Conservation (phyloP, 2,797 vertebrate genomes). For the Carapus acus region DNA sequence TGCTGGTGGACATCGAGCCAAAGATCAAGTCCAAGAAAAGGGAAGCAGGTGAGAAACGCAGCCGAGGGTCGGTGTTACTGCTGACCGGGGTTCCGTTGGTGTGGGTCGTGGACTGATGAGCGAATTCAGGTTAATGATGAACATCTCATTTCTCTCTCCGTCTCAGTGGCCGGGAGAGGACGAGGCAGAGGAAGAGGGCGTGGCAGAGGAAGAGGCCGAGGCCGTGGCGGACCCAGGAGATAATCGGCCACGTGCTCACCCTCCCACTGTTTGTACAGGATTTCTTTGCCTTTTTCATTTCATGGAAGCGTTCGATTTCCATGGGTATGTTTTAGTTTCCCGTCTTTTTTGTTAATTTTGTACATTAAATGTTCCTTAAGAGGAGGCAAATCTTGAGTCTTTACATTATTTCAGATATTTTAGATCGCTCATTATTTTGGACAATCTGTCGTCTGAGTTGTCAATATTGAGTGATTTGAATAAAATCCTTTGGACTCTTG, state of each 20-base stretch:
- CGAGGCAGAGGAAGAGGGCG: constrained; percentile 75
- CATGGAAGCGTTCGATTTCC: constrained; percentile 42
- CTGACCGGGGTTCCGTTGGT: too few species aligned
- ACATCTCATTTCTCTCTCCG: neutral
- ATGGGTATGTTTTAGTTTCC: constrained; percentile 20
- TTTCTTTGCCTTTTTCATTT: constrained; percentile 39
- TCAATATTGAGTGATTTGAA: neutral
- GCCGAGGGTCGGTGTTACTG: too few species aligned
- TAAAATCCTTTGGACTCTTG: too few species aligned
- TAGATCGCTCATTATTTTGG: too few species aligned
- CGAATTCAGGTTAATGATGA: too few species aligned
- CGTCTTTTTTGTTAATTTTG: constrained; percentile 59
- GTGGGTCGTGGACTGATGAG: too few species aligned
- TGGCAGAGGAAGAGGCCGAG: constrained; percentile 76
- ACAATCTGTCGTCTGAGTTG: neutral
- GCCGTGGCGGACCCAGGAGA: constrained; percentile 77
- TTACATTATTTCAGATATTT: constrained; percentile 28
- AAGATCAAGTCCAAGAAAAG: constrained; percentile 98
- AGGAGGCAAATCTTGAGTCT: constrained; percentile 34
- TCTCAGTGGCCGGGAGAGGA: constrained; percentile 74
- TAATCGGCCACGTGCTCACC: constrained; percentile 43
- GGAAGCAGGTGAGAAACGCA: constrained; percentile 82
- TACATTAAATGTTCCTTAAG: constrained; percentile 66
- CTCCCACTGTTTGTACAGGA: constrained; percentile 72
- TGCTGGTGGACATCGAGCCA: constrained; percentile 94